phyloP scores from a whole-genome alignment of 2,888 invertebrate genomes.

The Drosophila buzzatii region DNA sequence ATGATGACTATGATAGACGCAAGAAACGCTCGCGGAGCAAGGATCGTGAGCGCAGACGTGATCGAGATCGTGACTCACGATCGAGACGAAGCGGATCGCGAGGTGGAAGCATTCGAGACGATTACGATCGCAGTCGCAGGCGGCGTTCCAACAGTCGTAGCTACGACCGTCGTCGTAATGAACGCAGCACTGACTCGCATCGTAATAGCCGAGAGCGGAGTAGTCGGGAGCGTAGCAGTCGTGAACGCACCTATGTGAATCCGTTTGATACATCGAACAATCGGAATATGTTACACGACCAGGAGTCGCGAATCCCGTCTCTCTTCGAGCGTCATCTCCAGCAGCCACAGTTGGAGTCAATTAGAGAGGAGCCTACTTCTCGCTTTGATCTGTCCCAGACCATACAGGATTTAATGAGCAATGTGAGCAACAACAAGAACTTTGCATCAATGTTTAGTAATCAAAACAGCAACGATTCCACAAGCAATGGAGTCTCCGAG shows the following conservation, averaged over 20 bases:
- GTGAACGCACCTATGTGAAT: slow-evolving; percentile 85
- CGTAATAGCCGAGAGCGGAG: slow-evolving; percentile 81
- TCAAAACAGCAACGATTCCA: slow-evolving; percentile 84
- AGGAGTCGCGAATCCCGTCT: slow-evolving; percentile 75
- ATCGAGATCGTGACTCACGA: slow-evolving; percentile 85
- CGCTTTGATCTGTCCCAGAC: slow-evolving; percentile 84
- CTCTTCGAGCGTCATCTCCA: slow-evolving; percentile 69
- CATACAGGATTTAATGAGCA: slow-evolving; percentile 84
- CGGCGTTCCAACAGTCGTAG: slow-evolving; percentile 78
- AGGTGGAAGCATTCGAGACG: slow-evolving; percentile 81
- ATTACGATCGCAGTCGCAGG: slow-evolving; percentile 70
- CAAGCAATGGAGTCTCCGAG: slow-evolving; percentile 82
- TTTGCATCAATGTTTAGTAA: slow-evolving; percentile 84
- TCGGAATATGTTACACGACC: slow-evolving; percentile 84
- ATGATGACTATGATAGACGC: slow-evolving; percentile 80
- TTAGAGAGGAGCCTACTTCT: slow-evolving; percentile 78
- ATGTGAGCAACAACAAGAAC: slow-evolving; percentile 81
- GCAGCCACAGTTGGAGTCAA: slow-evolving; percentile 70
- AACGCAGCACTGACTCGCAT: slow-evolving; percentile 83
- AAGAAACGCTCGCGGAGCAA: slow-evolving; percentile 72
- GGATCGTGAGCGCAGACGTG: slow-evolving; percentile 78
- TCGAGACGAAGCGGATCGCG: slow-evolving; percentile 86
- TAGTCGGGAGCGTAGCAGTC: slow-evolving; percentile 85
- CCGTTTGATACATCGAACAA: slow-evolving; percentile 71
- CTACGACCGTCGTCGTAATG: slow-evolving; percentile 82